These are phyloP conservation scores for Ctenomys sociabilis DNA, from an alignment of 2,113 vertebrate species.

Conservation along the genomic window DNA sequence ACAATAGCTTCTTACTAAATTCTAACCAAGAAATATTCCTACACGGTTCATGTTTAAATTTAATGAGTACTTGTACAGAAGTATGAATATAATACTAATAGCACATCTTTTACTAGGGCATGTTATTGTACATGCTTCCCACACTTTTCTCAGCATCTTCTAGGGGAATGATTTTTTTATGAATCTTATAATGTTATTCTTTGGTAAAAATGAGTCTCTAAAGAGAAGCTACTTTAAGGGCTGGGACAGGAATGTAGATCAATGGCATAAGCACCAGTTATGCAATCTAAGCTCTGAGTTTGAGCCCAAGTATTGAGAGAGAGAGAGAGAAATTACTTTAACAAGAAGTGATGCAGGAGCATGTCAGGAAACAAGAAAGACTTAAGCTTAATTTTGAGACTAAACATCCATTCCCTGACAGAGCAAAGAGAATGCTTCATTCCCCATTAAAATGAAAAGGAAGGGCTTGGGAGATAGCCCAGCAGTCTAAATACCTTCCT, in stretches of 20 bases:
- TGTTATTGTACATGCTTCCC: too few species aligned
- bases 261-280: too few species aligned
- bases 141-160: background rate
- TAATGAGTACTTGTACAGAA: background rate
- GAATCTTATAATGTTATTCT: background rate
- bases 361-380: background rate
- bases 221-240: background rate
- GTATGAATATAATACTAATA: background rate
- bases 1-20: background rate
- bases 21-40: background rate
- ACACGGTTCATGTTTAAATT: background rate
- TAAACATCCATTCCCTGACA: background rate
- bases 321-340: background rate
- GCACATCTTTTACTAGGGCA: background rate
- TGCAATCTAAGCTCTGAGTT: too few species aligned
- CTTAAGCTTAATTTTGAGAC: background rate
- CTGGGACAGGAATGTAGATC: too few species aligned
- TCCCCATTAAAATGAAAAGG: background rate
- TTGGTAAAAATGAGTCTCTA: background rate
- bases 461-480: too few species aligned
- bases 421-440: accelerated
- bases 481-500: too few species aligned
- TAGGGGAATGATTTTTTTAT: background rate
- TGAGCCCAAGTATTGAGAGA: too few species aligned
- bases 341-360: background rate